Percentiles rank a stretch among this genome's conserved stretches.
phyloP scores from a whole-genome alignment of 2,888 invertebrate genomes.

The Prenolepis imparis region DNA sequence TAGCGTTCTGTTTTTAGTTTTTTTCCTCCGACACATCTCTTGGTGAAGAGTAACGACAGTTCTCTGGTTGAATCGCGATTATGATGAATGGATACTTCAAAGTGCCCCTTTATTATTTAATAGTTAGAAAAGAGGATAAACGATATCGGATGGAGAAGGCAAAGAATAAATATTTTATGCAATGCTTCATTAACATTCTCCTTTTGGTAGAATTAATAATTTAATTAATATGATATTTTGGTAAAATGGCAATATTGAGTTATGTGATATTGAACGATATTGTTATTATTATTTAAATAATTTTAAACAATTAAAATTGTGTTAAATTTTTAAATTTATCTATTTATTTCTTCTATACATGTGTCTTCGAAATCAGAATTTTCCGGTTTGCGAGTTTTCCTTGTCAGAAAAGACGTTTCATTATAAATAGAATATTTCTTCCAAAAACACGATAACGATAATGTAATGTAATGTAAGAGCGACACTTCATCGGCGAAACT shows the following conservation, averaged over 20 bases:
- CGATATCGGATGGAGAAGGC: slow-evolving; percentile 65
- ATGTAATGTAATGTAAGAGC: neutral
- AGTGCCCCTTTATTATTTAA: slow-evolving; percentile 58
- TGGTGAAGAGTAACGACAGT: slow-evolving; percentile 54
- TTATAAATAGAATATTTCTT: neutral
- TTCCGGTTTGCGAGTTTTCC: no score
- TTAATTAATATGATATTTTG: no score
- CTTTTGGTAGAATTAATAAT: neutral
- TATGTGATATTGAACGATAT: neutral
- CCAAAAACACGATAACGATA: neutral
- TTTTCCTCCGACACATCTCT: slow-evolving; percentile 9
- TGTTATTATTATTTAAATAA: neutral
- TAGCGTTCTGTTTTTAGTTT: slow-evolving; percentile 28
- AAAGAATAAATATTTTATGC: neutral
- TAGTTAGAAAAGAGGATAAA: slow-evolving; percentile 66
- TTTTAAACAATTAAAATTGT: neutral
- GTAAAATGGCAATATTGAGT: neutral
- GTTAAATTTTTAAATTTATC: neutral
- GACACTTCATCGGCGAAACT: slow-evolving; percentile 57
- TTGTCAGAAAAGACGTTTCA: neutral
- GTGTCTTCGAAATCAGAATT: no score
- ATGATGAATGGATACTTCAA: slow-evolving; percentile 76
- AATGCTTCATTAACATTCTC: neutral
- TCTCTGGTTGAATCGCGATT: slow-evolving; percentile 73
- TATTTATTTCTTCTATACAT: neutral